Base-by-base conservation (phyloP, 2,797 vertebrate species). In the Ispidina picta region DNA sequence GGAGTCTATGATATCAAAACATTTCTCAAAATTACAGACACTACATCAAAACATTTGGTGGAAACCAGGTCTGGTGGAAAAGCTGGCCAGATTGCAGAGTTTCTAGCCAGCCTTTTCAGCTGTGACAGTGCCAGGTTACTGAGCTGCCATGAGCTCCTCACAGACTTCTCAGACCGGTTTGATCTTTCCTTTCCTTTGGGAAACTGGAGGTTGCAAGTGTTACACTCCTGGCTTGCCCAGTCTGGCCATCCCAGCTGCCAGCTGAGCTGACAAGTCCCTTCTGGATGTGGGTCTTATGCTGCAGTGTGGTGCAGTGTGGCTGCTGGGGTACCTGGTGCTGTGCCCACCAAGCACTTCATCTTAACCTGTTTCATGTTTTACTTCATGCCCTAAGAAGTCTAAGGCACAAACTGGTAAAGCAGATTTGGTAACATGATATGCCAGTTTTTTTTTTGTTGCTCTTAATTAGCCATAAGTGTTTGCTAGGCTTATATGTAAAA, bases 51-150 rank as follows among this genome's bases (percentile, higher is more conserved):
- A 56, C 60, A 59, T 82, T 82, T 92, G 5, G 1, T 44, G 49
- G 83, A 66, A 75, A 25, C 10, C 66, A 86, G 70, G 43, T 74
- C 76, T 91, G 87, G 63, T 89, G 91, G 86, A n/a, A 88, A 83
- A 65, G 22, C 25, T 86, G 91, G 33, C 71, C 77, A 88, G 56
- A 88, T 84, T 84, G 88, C 37, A 29, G 17, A 17, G 80, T 43
- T 89, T 49, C 52, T 41, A 72, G 73, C 35, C 85, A 91, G 59
- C 54, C 35, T 74, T 75, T 64, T 33, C 1, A 1, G 33, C 69
- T 87, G 82, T 4, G 8, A 3, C 29, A 28, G 62, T 66, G 76
- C 55, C 89, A 86, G 79, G n/a, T 8, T 73, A 73, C 52, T 0
- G 26, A 63, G 52, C 4, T 79, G 39, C 88, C 7, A 0, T 8